These are phyloP conservation scores for Phyllotis vaccarum DNA, from an alignment of 2,797 vertebrate species.

Conservation along the genomic window DNA sequence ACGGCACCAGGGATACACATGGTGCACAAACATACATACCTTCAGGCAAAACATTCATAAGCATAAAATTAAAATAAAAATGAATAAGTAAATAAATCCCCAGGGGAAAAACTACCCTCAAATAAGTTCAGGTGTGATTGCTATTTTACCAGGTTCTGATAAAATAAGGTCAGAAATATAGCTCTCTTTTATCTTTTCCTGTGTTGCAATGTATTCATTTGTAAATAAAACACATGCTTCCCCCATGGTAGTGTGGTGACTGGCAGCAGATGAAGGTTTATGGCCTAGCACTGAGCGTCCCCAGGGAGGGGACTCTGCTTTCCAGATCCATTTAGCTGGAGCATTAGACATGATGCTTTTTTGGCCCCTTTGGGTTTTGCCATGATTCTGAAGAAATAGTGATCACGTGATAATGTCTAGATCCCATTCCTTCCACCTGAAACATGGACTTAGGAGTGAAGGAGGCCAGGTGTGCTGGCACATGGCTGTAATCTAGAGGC, in stretches of 20 bases:
- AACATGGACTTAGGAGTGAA: neutral
- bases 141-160: neutral
- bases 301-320: neutral
- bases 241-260: neutral
- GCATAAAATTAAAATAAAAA: neutral
- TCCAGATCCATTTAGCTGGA: constrained; percentile 13
- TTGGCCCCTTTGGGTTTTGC: neutral
- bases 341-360: neutral
- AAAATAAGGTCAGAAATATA: neutral
- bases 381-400: neutral
- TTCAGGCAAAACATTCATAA: neutral
- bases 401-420: neutral
- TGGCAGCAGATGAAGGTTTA: neutral
- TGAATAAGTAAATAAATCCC: neutral
- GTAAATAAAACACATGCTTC: neutral
- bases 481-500: neutral
- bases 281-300: neutral
- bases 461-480: neutral
- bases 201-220: neutral
- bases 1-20: neutral
- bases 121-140: neutral
- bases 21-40: neutral
- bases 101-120: neutral
- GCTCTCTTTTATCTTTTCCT: neutral
- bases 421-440: neutral